These are phyloP conservation scores for Mimachlamys varia DNA, from an alignment of 2,888 invertebrate genomes.

Conservation along the genomic window DNA sequence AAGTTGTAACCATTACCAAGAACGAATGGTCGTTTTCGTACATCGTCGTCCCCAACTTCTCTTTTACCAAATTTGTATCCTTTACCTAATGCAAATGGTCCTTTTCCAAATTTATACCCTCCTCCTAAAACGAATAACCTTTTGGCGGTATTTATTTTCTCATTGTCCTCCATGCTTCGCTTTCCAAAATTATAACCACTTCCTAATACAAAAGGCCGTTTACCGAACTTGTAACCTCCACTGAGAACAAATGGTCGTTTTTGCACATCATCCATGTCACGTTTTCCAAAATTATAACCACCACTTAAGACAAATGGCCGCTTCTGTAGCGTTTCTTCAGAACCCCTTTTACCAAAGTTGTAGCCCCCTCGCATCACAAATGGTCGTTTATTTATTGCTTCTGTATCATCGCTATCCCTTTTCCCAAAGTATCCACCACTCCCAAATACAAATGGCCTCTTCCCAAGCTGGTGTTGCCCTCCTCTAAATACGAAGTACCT, in stretches of 20 bases:
- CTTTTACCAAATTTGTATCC: neutral
- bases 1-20: constrained; percentile 8
- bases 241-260: constrained; percentile 10
- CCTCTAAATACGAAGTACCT: constrained; percentile 7
- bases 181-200: constrained; percentile 38
- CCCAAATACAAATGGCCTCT: neutral
- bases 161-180: neutral
- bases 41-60: neutral
- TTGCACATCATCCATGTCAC: neutral
- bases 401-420: neutral
- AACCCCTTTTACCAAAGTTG: constrained; percentile 29
- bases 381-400: neutral
- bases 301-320: constrained; percentile 22
- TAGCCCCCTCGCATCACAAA: neutral
- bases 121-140: constrained; percentile 11
- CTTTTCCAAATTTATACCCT: neutral
- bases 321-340: neutral
- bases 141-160: neutral
- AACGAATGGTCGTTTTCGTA: constrained; percentile 37
- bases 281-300: constrained; percentile 38
- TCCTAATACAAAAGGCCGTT: constrained; percentile 32
- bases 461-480: neutral
- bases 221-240: neutral
- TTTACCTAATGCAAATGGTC: neutral
- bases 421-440: constrained; percentile 18